Evolutionary conservation across 2,797 vertebrate genomes (phyloP).

Genomic region (Apogon talboti): DNA sequence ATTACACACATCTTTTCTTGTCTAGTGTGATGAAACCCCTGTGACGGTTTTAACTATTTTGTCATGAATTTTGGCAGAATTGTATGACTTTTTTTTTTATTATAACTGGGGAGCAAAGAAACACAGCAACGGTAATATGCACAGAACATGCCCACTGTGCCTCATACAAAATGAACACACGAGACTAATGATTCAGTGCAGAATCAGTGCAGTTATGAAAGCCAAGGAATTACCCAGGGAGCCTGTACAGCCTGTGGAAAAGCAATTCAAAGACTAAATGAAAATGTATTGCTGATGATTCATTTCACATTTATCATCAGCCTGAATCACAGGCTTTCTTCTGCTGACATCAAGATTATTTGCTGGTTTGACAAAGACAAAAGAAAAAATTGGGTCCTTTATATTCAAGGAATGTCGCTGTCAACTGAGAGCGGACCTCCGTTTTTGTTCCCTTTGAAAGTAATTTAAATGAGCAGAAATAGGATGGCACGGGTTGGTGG

Average conservation of each 20-base stretch:
- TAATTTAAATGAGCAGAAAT: constrained; percentile 59
- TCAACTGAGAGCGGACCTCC: constrained; percentile 43
- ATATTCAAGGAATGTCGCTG: constrained; percentile 54
- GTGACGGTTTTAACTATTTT: background rate
- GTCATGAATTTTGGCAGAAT: background rate
- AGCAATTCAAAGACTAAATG: constrained; percentile 49
- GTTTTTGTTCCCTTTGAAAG: constrained; percentile 50
- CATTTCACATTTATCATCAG: constrained; percentile 54
- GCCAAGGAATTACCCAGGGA: constrained; percentile 8
- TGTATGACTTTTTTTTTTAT: background rate
- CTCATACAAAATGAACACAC: constrained; percentile 4
- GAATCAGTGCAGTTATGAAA: constrained; percentile 25
- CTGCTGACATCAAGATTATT: constrained; percentile 51
- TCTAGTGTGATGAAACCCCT: constrained; percentile 1
- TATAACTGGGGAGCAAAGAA: background rate
- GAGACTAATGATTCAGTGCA: constrained; percentile 23
- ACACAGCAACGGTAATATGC: background rate
- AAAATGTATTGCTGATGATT: constrained; percentile 57
- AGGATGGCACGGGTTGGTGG: constrained; percentile 7
- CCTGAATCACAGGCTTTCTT: constrained; percentile 47
- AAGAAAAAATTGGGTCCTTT: constrained; percentile 45
- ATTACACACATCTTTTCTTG: background rate
- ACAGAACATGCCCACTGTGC: background rate
- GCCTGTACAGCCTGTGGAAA: constrained; percentile 21
- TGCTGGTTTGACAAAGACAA: constrained; percentile 52